Conservation (phyloP, 2,797 vertebrate genomes). For the Streptopelia turtur region DNA sequence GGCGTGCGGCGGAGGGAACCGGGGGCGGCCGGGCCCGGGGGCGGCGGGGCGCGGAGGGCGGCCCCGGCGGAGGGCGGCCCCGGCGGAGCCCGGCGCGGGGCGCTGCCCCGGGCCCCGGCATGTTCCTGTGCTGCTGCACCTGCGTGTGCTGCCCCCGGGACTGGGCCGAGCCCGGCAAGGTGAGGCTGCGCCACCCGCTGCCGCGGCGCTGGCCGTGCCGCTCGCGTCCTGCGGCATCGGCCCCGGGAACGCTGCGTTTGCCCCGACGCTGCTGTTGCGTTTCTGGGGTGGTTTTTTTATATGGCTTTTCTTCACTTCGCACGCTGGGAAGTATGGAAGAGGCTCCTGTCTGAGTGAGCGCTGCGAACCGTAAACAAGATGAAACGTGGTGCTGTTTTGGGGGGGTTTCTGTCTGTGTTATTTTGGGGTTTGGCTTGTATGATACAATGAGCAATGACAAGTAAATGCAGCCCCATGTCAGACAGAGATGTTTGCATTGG, state of each 20-base stretch:
- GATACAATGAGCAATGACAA: not conserved
- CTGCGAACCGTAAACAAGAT: conserved; percentile 14
- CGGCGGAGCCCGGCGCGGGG: not conserved
- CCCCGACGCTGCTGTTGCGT: conserved; percentile 34
- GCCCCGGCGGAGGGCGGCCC: too few species aligned
- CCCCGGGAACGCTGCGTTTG: conserved; percentile 13
- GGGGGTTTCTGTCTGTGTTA: not conserved
- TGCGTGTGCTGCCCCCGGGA: conserved; percentile 68
- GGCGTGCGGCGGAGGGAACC: too few species aligned
- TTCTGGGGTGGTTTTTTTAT: not conserved
- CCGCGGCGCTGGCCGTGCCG: too few species aligned
- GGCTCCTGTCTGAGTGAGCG: conserved; percentile 50
- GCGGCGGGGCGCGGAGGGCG: too few species aligned
- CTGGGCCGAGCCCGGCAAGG: conserved; percentile 69
- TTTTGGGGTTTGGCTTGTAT: not conserved
- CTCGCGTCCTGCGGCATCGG: conserved; percentile 27
- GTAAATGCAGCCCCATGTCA: conserved; percentile 26
- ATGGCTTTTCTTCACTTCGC: conserved; percentile 39
- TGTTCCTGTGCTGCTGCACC: conserved; percentile 75
- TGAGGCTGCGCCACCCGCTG: conserved; percentile 36
- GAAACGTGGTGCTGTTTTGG: not conserved
- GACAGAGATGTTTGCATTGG: conserved; percentile 27
- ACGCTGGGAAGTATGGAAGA: conserved; percentile 45
- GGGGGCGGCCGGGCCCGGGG: too few species aligned
- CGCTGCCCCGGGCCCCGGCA: not conserved